A percentile compares a stretch with the other conserved stretches of the same genome.
phyloP scores from a whole-genome alignment of 2,888 invertebrate genomes.

The Orthosia gothica region DNA sequence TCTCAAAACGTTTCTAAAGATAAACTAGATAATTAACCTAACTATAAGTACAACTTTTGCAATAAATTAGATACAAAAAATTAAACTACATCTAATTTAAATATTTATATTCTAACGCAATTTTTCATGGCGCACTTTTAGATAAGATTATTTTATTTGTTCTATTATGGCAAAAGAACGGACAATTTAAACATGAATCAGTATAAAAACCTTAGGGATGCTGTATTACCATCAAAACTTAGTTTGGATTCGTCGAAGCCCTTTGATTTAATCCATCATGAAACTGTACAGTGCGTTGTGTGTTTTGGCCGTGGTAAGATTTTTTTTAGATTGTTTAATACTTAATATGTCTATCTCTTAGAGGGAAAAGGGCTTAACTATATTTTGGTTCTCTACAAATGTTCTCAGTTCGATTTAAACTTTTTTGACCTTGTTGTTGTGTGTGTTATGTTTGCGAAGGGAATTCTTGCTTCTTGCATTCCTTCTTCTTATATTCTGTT shows the following conservation, averaged over 20 bases:
- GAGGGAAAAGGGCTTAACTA: background rate
- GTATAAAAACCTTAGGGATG: conserved; percentile 81
- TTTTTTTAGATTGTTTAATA: background rate
- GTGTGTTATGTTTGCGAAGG: no score
- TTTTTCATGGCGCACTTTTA: conserved; percentile 46
- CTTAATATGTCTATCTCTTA: no score
- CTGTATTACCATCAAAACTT: conserved; percentile 53
- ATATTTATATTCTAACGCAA: conserved; percentile 60
- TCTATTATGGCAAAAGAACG: conserved; percentile 61
- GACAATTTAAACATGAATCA: conserved; percentile 71
- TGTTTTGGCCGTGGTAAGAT: conserved; percentile 74
- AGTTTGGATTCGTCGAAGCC: conserved; percentile 26
- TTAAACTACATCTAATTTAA: conserved; percentile 36
- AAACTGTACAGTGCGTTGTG: conserved; percentile 67
- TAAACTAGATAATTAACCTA: background rate
- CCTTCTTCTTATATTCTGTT: no score
- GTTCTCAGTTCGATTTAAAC: no score
- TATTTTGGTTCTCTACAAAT: no score
- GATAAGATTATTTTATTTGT: conserved; percentile 80
- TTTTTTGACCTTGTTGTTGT: no score
- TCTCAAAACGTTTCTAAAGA: background rate
- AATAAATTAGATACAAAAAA: conserved; percentile 48
- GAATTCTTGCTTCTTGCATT: no score
- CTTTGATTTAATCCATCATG: conserved; percentile 70
- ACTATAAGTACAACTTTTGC: conserved; percentile 19